phyloP scores from a whole-genome alignment of 2,797 vertebrate genomes.

The Labeo calbasu region DNA sequence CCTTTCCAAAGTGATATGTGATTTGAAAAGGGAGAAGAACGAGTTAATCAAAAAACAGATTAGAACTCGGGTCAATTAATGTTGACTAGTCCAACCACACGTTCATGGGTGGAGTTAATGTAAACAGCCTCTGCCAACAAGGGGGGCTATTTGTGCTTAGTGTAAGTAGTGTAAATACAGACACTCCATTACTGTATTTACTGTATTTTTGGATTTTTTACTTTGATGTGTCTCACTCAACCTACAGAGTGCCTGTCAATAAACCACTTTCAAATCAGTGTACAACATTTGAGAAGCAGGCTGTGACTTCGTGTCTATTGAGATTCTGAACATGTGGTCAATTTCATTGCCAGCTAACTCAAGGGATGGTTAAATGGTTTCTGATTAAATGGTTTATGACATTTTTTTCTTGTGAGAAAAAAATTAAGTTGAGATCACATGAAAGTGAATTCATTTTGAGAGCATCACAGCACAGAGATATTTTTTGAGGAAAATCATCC shows the following conservation, averaged over 20 bases:
- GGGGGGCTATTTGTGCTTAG: no score
- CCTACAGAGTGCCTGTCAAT: neutral
- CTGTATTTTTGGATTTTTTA: neutral
- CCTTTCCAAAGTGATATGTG: no score
- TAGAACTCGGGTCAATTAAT: no score
- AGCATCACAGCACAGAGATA: neutral
- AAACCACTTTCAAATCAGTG: neutral
- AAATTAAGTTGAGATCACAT: neutral
- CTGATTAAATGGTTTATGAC: neutral
- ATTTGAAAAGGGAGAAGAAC: no score
- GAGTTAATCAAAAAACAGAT: no score
- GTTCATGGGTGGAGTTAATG: no score
- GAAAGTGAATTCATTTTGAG: neutral
- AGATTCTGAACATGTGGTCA: neutral
- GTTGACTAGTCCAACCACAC: no score
- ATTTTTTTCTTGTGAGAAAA: neutral
- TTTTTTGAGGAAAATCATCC: neutral
- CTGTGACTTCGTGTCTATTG: neutral
- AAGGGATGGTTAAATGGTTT: slow-evolving; percentile 10
- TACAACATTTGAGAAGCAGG: neutral
- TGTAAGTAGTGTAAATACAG: no score
- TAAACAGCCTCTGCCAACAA: no score
- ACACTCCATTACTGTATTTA: neutral
- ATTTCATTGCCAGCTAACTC: neutral
- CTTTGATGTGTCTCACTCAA: neutral